Base-by-base conservation (phyloP, 2,888 invertebrate species). In the Volucella inflata region DNA sequence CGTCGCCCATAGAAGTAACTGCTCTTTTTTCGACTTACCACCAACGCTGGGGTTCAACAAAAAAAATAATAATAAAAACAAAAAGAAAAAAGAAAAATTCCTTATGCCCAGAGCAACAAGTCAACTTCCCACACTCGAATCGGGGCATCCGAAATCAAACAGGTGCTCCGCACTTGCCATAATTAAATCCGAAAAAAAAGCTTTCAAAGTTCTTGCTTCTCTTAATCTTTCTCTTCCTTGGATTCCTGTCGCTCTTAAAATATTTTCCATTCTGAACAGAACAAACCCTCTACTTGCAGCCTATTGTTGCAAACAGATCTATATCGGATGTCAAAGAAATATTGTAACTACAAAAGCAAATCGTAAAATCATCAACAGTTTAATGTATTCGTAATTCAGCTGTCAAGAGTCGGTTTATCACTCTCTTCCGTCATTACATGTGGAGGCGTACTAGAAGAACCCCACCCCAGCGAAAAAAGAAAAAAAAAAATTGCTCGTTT, bases 31-130 rank as follows among this genome's bases (percentile, higher is more conserved):
- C 53, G 55, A 55, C 48, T 75, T 48, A 65, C 48, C 12, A 11
- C 55, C 46, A 62, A 21, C 8, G 21, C 51, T 16, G 14, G 12
- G 9, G 3, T 48, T 16, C 2, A 14, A 8, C 2, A 14, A 8
- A 62, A 36, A 72, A 6, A 30, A 30, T 21, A 21, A 2, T 21
- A 21, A 21, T 30, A 30, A 30, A 6, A 30, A 6, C 21, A 30
- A 60, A 21, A 55, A 44, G 36, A 36, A 57, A 11, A 11, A 53
- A 14, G n/a, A 36, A 30, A 11, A 64, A 64, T 8, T 36, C 44
- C n/a, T 17, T 17, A 38, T 36, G 48, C 44, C 38, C 11, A 30
- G 40, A 65, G 65, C 75, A 75, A 75, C 75, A 75, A 75, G 65
- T 75, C 48, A n/a, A 57, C 55, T 44, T 36, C 4, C 9, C 48